These are phyloP conservation scores for Laticauda colubrina DNA, from an alignment of 2,113 vertebrate species.

Conservation along the genomic window DNA sequence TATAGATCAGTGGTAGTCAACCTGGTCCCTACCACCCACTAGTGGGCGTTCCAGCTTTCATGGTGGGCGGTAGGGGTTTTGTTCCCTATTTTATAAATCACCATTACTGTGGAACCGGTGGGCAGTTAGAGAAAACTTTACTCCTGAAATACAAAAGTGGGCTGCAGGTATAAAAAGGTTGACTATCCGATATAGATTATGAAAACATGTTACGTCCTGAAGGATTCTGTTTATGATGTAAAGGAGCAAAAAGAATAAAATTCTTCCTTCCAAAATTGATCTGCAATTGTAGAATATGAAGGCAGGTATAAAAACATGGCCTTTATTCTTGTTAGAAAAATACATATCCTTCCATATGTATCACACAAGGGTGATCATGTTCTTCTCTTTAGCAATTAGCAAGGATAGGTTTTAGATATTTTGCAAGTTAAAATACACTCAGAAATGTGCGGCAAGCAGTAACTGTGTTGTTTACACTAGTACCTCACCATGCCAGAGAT, in stretches of 20 bases:
- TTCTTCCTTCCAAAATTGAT: neutral
- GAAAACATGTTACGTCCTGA: neutral
- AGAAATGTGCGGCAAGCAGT: neutral
- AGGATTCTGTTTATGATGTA: neutral
- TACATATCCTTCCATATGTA: neutral
- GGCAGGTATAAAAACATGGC: neutral
- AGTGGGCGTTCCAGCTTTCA: too few relatives aligned
- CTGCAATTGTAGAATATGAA: neutral
- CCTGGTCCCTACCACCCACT: too few relatives aligned
- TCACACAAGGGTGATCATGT: neutral
- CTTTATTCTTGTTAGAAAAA: neutral
- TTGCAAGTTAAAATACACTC: neutral
- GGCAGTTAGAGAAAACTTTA: too few relatives aligned
- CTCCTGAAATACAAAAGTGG: too few relatives aligned
- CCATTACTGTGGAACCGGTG: too few relatives aligned
- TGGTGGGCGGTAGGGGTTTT: too few relatives aligned
- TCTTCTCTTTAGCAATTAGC: neutral
- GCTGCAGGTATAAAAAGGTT: too few relatives aligned
- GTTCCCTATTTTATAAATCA: too few relatives aligned
- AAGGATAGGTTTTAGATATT: neutral
- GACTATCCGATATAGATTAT: neutral
- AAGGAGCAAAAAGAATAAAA: neutral
- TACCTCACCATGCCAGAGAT: neutral
- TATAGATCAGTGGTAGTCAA: neutral
- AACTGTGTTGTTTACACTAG: neutral